These are phyloP conservation scores for Pomatostomus ruficeps DNA, from an alignment of 2,113 vertebrate species.

Conservation along the genomic window DNA sequence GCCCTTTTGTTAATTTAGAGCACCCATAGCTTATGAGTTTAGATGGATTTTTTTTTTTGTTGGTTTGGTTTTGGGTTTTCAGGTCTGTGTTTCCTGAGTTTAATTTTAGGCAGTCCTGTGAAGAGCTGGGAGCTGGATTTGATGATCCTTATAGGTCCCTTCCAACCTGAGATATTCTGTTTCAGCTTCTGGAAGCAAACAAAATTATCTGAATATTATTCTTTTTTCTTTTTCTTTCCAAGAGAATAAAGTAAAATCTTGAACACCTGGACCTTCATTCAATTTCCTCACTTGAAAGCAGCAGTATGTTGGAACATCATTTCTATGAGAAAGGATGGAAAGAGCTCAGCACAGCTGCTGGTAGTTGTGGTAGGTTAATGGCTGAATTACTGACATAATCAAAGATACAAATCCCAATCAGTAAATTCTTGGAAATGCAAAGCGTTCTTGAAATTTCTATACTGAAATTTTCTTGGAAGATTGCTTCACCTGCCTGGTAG, in stretches of 20 bases:
- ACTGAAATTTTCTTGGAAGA: not conserved
- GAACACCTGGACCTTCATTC: not conserved
- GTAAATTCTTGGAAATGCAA: not conserved
- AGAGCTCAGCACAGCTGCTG: not conserved
- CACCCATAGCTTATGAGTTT: no score
- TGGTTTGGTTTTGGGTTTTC: not conserved
- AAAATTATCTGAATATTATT: not conserved
- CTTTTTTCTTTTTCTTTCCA: not conserved
- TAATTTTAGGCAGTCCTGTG: not conserved
- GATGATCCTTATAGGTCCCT: not conserved
- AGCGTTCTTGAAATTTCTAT: not conserved
- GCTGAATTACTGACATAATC: not conserved
- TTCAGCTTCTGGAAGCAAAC: not conserved
- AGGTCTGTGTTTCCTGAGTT: not conserved
- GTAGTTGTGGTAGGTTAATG: not conserved
- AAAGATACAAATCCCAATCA: not conserved
- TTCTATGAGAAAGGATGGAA: not conserved
- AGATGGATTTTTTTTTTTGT: not conserved
- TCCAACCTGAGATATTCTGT: not conserved
- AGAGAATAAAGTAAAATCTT: not conserved
- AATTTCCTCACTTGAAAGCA: not conserved
- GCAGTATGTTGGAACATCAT: rapidly evolving
- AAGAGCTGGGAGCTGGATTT: not conserved
- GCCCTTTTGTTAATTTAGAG: not conserved
- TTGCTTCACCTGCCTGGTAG: not conserved